Percentiles rank a stretch among this genome's conserved stretches.
phyloP scores from a whole-genome alignment of 2,113 vertebrate species.

The Spheniscus mendiculus region DNA sequence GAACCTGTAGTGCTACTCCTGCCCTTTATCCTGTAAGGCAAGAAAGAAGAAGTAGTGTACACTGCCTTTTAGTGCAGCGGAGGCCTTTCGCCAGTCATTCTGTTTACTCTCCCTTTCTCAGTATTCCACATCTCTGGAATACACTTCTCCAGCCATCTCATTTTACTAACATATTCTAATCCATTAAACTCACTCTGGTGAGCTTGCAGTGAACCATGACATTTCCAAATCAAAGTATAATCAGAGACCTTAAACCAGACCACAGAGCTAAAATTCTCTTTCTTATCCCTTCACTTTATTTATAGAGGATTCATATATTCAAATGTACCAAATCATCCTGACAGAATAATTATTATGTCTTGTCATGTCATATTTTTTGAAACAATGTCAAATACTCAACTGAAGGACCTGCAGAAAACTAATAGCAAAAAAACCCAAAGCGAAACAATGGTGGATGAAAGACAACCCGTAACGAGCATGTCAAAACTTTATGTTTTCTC shows the following conservation, averaged over 20 bases:
- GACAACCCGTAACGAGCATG: background rate
- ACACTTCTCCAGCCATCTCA: background rate
- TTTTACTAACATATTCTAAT: conserved; percentile 58
- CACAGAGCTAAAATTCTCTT: conserved; percentile 18
- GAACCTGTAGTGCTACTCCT: background rate
- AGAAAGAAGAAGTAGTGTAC: background rate
- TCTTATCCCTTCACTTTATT: conserved; percentile 10
- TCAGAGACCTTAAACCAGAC: conserved; percentile 5
- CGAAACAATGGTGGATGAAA: background rate
- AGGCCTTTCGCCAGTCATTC: background rate
- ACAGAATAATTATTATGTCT: conserved; percentile 22
- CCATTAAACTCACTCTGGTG: conserved; percentile 29
- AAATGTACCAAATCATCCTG: background rate
- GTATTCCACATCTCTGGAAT: conserved; percentile 16
- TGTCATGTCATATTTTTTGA: conserved; percentile 3
- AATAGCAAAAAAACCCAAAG: background rate
- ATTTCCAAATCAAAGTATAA: conserved; percentile 49
- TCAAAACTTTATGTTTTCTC: background rate
- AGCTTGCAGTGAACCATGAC: conserved; percentile 20
- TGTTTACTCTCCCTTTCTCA: conserved; percentile 16
- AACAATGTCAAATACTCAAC: background rate
- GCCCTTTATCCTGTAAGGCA: background rate
- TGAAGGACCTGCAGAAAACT: background rate
- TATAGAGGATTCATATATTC: background rate
- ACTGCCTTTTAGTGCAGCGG: background rate